Conservation (phyloP, 37 sponge, comb jelly and placozoan species). For the Corticium candelabrum region DNA sequence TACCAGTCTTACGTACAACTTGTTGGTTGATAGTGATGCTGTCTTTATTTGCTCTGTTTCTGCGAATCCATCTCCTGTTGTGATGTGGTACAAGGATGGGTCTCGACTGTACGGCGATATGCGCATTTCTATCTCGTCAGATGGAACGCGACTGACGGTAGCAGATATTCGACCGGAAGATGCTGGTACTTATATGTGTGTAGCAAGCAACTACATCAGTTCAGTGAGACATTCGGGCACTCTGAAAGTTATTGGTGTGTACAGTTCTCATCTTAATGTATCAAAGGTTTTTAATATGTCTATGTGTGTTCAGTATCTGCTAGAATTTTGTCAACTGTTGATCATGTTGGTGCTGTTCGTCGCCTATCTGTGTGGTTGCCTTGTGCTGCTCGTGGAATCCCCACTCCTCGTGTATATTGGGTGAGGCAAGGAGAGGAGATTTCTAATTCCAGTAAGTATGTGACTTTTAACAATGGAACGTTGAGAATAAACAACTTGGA, state of each 20-base stretch:
- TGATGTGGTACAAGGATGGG: neutral
- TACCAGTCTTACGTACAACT: neutral
- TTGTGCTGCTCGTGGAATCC: neutral
- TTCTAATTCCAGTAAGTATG: neutral
- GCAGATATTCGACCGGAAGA: neutral
- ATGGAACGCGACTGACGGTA: neutral
- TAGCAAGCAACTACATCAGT: neutral
- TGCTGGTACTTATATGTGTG: neutral
- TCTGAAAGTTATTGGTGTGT: neutral
- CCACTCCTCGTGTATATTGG: neutral
- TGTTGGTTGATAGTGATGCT: neutral
- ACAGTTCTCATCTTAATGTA: too few species aligned
- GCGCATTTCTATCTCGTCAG: neutral
- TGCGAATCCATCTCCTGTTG: neutral
- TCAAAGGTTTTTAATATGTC: too few species aligned
- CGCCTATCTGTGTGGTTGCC: neutral
- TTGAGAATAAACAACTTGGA: neutral
- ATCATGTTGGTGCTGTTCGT: neutral
- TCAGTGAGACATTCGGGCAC: neutral
- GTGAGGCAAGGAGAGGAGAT: neutral
- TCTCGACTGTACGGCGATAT: neutral
- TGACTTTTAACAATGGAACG: neutral
- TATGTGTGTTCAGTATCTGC: too few species aligned
- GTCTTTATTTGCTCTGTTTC: neutral
- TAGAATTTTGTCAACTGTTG: neutral